phyloP scores from a whole-genome alignment of 2,888 invertebrate genomes.

The Sisyra terminalis region DNA sequence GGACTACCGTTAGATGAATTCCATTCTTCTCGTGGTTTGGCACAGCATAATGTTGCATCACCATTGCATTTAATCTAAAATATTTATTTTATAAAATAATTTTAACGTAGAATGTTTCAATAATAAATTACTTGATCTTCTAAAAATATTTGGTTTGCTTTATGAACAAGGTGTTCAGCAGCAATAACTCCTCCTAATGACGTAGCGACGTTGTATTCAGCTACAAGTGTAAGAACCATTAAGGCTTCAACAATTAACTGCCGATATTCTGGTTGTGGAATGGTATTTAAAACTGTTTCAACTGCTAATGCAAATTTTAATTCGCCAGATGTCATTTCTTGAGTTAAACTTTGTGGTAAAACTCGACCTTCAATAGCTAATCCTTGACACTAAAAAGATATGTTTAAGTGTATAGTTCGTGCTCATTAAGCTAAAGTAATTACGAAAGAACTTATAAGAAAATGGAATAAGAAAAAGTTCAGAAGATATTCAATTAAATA shows the following conservation, averaged over 20 bases:
- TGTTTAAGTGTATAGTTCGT: slow-evolving; percentile 6
- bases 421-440: too few species aligned
- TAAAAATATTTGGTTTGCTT: slow-evolving; percentile 87
- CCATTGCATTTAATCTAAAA: slow-evolving; percentile 68
- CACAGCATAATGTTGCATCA: slow-evolving; percentile 88
- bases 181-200: slow-evolving; percentile 65
- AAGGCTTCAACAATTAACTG: slow-evolving; percentile 93
- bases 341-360: slow-evolving; percentile 81
- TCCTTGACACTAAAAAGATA: slow-evolving; percentile 63
- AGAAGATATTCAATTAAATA: too few species aligned
- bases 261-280: slow-evolving; percentile 96
- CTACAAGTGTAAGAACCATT: slow-evolving; percentile 85
- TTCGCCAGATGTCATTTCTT: slow-evolving; percentile 98
- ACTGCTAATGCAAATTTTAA: slow-evolving; percentile 95
- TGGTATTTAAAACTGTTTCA: slow-evolving; percentile 89
- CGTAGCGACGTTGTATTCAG: slow-evolving; percentile 68
- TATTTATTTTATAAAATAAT: slow-evolving; percentile 4
- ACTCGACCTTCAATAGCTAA: slow-evolving; percentile 82
- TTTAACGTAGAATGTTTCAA: background rate
- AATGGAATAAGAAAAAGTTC: too few species aligned
- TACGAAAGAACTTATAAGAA: too few species aligned
- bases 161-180: slow-evolving; percentile 84
- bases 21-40: slow-evolving; percentile 48
- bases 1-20: slow-evolving; percentile 43
- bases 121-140: slow-evolving; percentile 68